phyloP scores from a whole-genome alignment of 2,113 vertebrate species.

The Ailuropoda melanoleuca region DNA sequence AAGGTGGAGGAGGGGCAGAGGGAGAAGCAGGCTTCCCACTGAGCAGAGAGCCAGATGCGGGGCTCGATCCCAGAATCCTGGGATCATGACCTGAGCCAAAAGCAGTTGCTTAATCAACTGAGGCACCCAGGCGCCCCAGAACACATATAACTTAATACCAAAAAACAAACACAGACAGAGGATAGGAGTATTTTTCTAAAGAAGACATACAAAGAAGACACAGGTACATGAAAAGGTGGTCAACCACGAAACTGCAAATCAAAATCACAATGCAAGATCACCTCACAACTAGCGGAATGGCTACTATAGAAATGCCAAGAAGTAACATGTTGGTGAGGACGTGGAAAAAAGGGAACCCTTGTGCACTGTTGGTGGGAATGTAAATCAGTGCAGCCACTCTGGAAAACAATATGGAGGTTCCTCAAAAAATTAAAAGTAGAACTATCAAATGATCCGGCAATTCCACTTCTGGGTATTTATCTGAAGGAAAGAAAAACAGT shows the following conservation, averaged over 20 bases:
- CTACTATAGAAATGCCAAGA: not conserved
- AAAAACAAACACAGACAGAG: not conserved
- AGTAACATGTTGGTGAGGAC: not conserved
- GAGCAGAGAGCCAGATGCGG: too few species aligned
- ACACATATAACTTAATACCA: not conserved
- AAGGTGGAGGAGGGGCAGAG: too few species aligned
- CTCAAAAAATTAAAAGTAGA: not conserved
- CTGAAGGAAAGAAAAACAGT: not conserved
- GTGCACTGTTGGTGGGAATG: not conserved
- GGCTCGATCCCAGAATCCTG: too few species aligned
- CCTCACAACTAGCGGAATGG: not conserved
- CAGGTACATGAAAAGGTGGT: not conserved
- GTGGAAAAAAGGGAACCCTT: not conserved
- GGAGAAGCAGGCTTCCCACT: too few species aligned
- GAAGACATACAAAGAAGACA: not conserved
- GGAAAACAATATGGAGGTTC: too few species aligned
- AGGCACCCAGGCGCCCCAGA: too few species aligned
- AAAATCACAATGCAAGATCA: not conserved
- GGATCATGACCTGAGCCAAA: too few species aligned
- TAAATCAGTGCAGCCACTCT: not conserved
- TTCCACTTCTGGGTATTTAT: not conserved
- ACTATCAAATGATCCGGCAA: not conserved
- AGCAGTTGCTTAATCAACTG: too few species aligned
- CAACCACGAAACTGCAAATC: not conserved
- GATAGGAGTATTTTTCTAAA: not conserved